Base-by-base conservation (phyloP, 2,113 vertebrate genomes). In the Hassar affinis region DNA sequence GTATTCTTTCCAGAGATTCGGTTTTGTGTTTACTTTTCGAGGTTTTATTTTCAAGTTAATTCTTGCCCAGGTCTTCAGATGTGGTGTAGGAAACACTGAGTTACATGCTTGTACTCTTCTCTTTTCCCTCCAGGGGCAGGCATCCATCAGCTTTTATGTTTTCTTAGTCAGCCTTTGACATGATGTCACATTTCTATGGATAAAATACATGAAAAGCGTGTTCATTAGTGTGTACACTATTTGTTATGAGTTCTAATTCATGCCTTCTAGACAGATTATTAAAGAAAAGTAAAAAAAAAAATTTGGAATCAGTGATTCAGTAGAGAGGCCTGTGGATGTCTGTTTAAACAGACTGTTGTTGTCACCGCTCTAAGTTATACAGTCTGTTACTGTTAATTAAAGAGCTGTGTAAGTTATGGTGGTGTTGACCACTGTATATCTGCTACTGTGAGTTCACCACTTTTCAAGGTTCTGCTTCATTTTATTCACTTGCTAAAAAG, bases 81-180 rank as follows among this genome's bases (percentile, higher is more conserved):
- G 66, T 59, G 38, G 74, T 17, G 5, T 80, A 78, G 62, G 62
- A 59, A 18, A 69, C 38, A 75, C 52, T 8, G 35, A 85, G 74
- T 94, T 95, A 97, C 49, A 95, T 92, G 57, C 92, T 93, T n/a
- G 94, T 93, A 69, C 86, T 86, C 1, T 92, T 91, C 2, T 94
- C 92, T 1, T 96, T 93, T 88, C 87, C 89, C 75, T 89, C 89
- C 2, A 38, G 85, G 0, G 85, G 87, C 79, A 93, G 94, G 85
- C 94, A 96, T 88, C 90, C 92, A 52, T 89, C 90, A 62, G 87
- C 88, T 87, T 90, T 94, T 71, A 88, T 92, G 79, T 89, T 93
- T 84, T 90, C 86, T 56, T 51, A 89, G 59, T 78, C 62, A 42
- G 86, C 74, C 30, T 45, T 89, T 84, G 82, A 88, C 89, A 93